Base-by-base conservation (phyloP, 2,797 vertebrate genomes). In the Arnoldichthys spilopterus region DNA sequence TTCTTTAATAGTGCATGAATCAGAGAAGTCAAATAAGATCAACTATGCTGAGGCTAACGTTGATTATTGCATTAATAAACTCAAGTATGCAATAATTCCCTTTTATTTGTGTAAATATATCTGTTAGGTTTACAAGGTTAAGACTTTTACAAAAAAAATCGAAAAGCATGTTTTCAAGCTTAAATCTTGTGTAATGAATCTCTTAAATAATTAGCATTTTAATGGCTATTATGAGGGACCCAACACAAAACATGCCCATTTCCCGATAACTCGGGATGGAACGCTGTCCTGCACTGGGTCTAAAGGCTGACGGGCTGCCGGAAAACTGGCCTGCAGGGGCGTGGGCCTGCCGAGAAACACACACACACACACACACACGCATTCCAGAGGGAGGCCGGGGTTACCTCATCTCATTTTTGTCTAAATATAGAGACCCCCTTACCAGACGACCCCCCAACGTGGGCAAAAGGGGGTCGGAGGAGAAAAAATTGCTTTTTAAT, bases 271-370 rank as follows among this genome's bases (percentile, higher is more conserved):
- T 6, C 28, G 1, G 26, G 56, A 59, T 26, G 18, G 4, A 26
- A 5, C 43, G 43, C 24, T 30, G 56, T 7, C 56, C 56, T 5
- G 56, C 56, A 15, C 56, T 30, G 24, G 56, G 13, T 0, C 26
- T 1, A 12, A 62, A 32, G 6, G 16, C 59, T 32, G 26, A 18
- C 15, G 6, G 28, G 16, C 59, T 34, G 59, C 28, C 59, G 16
- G 28, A 18, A 62, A 32, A 4, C 59, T 62, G 59, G 28, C 15
- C 59, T 62, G 24, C 0, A 84, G 86, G 88, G 91, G 84, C 77
- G 87, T 26, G 16, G 16, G 82, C 45, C 88, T 94, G 86, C 91
- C 88, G 88, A 92, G 92, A 94, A 94, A 78, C 78, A 75, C 82
- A 61, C 59, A 63, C 59, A 63, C 59, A 34, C 59, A 18, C 59